A percentile compares a stretch with the other conserved stretches of the same genome.
Evolutionary conservation across 1,140 invertebrate species (phyloP).

Genomic region (Mactra quadrangularis): DNA sequence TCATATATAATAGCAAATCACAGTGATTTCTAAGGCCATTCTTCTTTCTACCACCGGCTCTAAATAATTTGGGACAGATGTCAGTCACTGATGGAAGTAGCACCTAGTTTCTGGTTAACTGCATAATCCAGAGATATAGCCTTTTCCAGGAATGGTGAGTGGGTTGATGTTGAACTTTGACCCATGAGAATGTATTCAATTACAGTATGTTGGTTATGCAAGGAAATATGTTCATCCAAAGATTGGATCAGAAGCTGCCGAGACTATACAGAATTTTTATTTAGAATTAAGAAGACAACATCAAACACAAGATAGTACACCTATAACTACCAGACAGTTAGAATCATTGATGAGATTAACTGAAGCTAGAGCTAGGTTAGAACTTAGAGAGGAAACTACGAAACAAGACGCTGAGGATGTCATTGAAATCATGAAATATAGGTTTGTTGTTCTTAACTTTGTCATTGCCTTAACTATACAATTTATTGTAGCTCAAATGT

Average conservation of each 20-base stretch:
- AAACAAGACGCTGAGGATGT: constrained; percentile 93
- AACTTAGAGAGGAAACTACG: constrained; percentile 92
- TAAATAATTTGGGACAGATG: too few species aligned
- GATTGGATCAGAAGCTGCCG: constrained; percentile 89
- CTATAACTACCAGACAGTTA: constrained; percentile 92
- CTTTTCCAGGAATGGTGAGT: too few species aligned
- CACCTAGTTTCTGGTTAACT: too few species aligned
- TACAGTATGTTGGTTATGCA: constrained; percentile 95
- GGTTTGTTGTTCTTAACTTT: constrained; percentile 73
- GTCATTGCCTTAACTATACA: not conserved
- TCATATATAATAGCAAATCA: too few species aligned
- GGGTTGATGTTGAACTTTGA: not conserved
- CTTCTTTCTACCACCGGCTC: too few species aligned
- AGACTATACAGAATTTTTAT: constrained; percentile 90
- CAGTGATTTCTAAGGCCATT: too few species aligned
- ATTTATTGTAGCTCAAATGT: not conserved
- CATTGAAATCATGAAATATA: constrained; percentile 92
- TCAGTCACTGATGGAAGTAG: too few species aligned
- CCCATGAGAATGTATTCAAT: constrained; percentile 45
- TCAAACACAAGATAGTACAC: constrained; percentile 87
- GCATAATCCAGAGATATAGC: too few species aligned
- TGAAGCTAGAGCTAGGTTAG: constrained; percentile 93
- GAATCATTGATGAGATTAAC: constrained; percentile 95
- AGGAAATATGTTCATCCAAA: constrained; percentile 94
- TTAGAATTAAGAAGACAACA: constrained; percentile 89